These are phyloP conservation scores for Aurelia sp. DNA, from an alignment of 30 jellyfish, hydroid and myxozoan genomes.

Conservation along the genomic window DNA sequence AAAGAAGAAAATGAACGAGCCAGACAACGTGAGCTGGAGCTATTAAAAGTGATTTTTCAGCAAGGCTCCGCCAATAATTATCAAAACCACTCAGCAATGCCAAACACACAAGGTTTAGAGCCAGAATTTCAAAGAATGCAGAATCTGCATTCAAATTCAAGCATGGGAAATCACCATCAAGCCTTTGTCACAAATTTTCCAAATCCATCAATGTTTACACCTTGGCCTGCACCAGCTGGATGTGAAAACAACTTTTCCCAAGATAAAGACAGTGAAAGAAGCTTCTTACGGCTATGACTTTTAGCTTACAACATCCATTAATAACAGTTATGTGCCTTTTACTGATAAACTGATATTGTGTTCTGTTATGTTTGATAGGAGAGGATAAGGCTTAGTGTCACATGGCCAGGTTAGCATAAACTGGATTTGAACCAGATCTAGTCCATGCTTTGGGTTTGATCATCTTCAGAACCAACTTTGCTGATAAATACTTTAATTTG, in stretches of 20 bases:
- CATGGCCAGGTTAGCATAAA: slow-evolving; percentile 2
- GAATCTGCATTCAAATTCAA: slow-evolving; percentile 36
- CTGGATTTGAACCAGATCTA: slow-evolving; percentile 21
- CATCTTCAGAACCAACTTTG: too few relatives aligned
- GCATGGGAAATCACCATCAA: slow-evolving; percentile 30
- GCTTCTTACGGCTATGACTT: slow-evolving; percentile 27
- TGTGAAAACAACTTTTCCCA: slow-evolving; percentile 27
- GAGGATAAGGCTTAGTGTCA: slow-evolving; percentile 54
- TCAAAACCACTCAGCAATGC: slow-evolving; percentile 43
- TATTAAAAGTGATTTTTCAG: slow-evolving; percentile 32
- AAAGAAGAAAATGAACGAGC: too few relatives aligned
- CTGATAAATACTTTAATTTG: too few relatives aligned
- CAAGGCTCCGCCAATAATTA: slow-evolving; percentile 13
- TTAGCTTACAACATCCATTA: neutral
- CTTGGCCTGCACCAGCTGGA: slow-evolving; percentile 56
- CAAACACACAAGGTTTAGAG: slow-evolving; percentile 27
- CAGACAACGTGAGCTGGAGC: slow-evolving; percentile 45
- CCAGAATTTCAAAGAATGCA: slow-evolving; percentile 48
- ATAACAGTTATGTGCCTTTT: neutral
- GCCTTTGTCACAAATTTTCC: slow-evolving; percentile 23
- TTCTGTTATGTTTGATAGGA: slow-evolving; percentile 50
- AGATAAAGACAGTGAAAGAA: slow-evolving; percentile 37
- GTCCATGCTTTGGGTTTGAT: neutral
- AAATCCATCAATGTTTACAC: slow-evolving; percentile 13
- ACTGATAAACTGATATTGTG: slow-evolving; percentile 1